phyloP scores from a whole-genome alignment of 2,113 vertebrate species.

The Ageneiosus marmoratus region DNA sequence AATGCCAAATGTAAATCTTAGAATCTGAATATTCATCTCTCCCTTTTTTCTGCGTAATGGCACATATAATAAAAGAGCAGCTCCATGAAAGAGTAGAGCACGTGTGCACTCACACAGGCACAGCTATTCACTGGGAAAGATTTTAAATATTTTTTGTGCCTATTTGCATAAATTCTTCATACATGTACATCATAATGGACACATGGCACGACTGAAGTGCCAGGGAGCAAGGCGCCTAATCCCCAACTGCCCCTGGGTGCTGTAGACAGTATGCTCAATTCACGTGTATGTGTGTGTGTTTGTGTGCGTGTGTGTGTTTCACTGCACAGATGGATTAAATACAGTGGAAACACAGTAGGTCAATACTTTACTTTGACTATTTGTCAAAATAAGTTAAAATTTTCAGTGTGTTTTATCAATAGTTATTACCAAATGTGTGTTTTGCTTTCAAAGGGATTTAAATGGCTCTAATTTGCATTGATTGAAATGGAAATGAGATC shows the following conservation, averaged over 20 bases:
- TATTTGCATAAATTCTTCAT: background rate
- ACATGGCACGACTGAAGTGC: too few species aligned
- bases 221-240: too few species aligned
- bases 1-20: too few species aligned
- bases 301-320: too few species aligned
- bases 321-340: too few species aligned
- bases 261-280: too few species aligned
- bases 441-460: slow-evolving; percentile 18
- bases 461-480: slow-evolving; percentile 43
- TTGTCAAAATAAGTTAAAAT: background rate
- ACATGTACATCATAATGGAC: background rate
- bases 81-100: background rate
- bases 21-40: background rate
- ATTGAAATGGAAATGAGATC: slow-evolving; percentile 45
- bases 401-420: background rate
- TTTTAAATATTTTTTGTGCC: background rate
- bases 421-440: background rate
- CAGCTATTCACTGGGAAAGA: background rate
- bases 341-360: too few species aligned
- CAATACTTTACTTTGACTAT: too few species aligned
- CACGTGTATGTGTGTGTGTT: too few species aligned
- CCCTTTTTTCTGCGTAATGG: slow-evolving; percentile 11
- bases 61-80: slow-evolving; percentile 25
- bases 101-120: background rate
- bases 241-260: too few species aligned